phyloP scores from a whole-genome alignment of 1,140 invertebrate species.

The Phthorimaea operculella region DNA sequence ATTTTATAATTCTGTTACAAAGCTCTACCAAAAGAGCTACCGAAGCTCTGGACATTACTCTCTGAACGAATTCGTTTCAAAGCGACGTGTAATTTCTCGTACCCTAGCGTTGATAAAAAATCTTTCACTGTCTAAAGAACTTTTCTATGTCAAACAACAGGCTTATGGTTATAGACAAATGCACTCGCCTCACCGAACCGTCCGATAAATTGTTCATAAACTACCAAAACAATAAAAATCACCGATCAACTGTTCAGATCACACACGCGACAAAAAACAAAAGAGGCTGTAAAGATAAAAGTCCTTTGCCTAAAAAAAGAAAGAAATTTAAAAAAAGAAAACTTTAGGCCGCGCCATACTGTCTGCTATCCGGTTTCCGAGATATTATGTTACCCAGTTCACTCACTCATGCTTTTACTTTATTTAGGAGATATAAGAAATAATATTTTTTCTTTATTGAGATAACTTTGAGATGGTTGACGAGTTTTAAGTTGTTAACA shows the following conservation, averaged over 20 bases:
- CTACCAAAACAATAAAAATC: conserved; percentile 5
- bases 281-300: conserved; percentile 49
- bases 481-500: conserved; percentile 15
- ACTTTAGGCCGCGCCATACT: conserved; percentile 62
- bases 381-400: conserved; percentile 56
- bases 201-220: background rate
- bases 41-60: too few relatives aligned
- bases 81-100: too few relatives aligned
- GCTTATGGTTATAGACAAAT: background rate
- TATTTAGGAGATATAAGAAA: conserved; percentile 52
- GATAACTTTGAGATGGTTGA: conserved; percentile 37
- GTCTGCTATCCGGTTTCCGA: conserved; percentile 65
- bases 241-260: conserved; percentile 26
- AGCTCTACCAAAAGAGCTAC: too few relatives aligned
- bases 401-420: conserved; percentile 51
- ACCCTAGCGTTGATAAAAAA: too few relatives aligned
- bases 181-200: background rate
- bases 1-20: too few relatives aligned
- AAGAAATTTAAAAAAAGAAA: conserved; percentile 55
- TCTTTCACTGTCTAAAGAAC: too few relatives aligned
- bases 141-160: too few relatives aligned
- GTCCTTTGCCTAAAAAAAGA: conserved; percentile 51
- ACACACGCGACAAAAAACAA: conserved; percentile 55
- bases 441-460: conserved; percentile 58
- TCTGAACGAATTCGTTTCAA: too few relatives aligned